Evolutionary conservation across 2,888 invertebrate genomes (phyloP).

Genomic region (Myopa tessellatipennis): DNA sequence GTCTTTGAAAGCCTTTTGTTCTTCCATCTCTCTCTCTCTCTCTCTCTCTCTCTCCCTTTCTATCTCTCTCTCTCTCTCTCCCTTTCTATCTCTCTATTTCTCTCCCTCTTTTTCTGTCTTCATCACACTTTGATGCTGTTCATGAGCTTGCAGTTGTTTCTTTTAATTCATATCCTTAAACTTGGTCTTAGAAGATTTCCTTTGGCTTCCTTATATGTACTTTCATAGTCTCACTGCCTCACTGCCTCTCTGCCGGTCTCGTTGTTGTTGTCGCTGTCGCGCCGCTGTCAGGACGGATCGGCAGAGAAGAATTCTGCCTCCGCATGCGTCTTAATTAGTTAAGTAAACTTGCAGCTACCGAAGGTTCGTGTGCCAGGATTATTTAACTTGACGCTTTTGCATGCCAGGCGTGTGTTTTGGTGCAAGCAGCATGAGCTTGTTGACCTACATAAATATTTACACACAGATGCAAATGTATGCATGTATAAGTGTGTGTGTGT

Average conservation of each 20-base stretch:
- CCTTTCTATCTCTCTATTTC: too few relatives aligned
- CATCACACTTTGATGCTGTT: too few relatives aligned
- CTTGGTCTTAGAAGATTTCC: too few relatives aligned
- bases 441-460: constrained; percentile 1
- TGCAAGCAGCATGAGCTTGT: constrained; percentile 2
- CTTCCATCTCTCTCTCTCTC: too few relatives aligned
- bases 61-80: too few relatives aligned
- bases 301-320: not conserved
- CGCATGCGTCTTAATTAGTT: constrained; percentile 40
- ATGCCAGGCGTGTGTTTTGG: not conserved
- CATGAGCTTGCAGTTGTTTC: too few relatives aligned
- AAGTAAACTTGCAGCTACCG: constrained; percentile 26
- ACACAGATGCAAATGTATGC: not conserved
- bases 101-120: too few relatives aligned
- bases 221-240: not conserved
- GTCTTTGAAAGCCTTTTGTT: too few relatives aligned
- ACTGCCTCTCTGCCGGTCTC: not conserved
- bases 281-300: not conserved
- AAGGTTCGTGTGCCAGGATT: not conserved
- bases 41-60: too few relatives aligned
- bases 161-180: too few relatives aligned
- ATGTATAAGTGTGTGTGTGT: not conserved
- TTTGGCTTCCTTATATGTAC: too few relatives aligned
- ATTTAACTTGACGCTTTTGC: constrained; percentile 11
- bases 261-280: not conserved